Evolutionary conservation across 1,140 invertebrate species (phyloP).

Genomic region (Steinernema feltiae): DNA sequence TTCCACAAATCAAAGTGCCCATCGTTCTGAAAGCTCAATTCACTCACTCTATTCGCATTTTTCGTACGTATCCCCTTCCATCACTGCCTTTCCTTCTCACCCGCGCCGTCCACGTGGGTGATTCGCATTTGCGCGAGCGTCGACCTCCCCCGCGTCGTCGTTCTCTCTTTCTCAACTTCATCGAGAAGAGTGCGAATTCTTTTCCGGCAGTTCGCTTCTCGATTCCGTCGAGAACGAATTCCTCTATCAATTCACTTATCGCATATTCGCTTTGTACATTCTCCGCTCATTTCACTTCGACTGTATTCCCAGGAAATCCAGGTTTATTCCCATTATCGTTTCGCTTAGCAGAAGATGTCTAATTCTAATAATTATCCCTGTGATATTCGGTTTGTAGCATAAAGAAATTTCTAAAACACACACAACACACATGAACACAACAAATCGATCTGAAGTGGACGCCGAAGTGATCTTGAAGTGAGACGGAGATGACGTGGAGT

Average conservation of each 20-base stretch:
- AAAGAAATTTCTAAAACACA: not conserved
- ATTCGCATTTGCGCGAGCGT: not conserved
- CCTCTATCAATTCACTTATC: not conserved
- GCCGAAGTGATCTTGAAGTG: no score
- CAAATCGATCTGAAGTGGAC: no score
- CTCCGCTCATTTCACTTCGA: not conserved
- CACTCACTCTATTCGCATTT: not conserved
- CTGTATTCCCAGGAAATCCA: not conserved
- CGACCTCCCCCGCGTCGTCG: not conserved
- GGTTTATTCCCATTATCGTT: conserved; percentile 7
- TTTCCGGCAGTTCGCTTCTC: conserved; percentile 9
- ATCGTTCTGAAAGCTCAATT: not conserved
- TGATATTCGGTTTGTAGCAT: not conserved
- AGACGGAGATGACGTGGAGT: not conserved
- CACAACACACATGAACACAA: not conserved
- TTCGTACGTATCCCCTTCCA: not conserved
- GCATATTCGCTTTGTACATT: not conserved
- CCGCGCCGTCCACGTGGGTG: not conserved
- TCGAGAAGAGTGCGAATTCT: not conserved
- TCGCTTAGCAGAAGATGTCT: not conserved
- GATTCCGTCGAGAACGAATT: not conserved
- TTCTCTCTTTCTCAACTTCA: not conserved
- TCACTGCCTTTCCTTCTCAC: not conserved
- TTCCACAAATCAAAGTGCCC: not conserved
- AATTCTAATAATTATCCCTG: not conserved